Conservation (phyloP, 2,113 vertebrate species). For the Pontoporia blainvillei region DNA sequence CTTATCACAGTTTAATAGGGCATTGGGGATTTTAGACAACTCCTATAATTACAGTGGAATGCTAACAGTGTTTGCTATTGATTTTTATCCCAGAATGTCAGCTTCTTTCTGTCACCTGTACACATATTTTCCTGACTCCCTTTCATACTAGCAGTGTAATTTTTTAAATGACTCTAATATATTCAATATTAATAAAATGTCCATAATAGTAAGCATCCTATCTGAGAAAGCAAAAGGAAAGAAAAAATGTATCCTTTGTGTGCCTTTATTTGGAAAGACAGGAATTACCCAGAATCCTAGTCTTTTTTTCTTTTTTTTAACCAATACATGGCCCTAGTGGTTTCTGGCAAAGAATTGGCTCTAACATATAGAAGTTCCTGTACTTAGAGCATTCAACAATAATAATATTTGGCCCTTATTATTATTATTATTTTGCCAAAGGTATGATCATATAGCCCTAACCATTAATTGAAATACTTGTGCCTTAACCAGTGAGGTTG, state of each 20-base stretch:
- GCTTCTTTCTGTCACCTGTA: not conserved
- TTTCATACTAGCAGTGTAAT: not conserved
- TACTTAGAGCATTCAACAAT: not conserved
- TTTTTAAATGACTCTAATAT: conserved; percentile 28
- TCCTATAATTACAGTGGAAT: not conserved
- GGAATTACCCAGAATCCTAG: conserved; percentile 56
- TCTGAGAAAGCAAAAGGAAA: not conserved
- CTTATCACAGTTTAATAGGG: not conserved
- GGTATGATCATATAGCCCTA: not conserved
- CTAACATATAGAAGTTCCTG: not conserved
- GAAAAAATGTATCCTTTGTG: not conserved
- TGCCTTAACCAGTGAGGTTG: not conserved
- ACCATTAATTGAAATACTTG: not conserved
- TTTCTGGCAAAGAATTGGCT: not conserved
- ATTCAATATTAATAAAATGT: not conserved
- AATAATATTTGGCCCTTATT: no score
- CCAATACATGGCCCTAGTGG: conserved; percentile 19
- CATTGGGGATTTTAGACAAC: not conserved
- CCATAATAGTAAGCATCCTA: not conserved
- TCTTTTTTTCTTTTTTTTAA: not conserved
- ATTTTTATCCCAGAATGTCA: conserved; percentile 13
- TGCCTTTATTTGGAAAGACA: not conserved
- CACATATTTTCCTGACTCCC: not conserved
- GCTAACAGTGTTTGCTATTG: not conserved
- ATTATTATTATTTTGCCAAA: not conserved